phyloP scores from a whole-genome alignment of 2,113 vertebrate species.

The Parus major region DNA sequence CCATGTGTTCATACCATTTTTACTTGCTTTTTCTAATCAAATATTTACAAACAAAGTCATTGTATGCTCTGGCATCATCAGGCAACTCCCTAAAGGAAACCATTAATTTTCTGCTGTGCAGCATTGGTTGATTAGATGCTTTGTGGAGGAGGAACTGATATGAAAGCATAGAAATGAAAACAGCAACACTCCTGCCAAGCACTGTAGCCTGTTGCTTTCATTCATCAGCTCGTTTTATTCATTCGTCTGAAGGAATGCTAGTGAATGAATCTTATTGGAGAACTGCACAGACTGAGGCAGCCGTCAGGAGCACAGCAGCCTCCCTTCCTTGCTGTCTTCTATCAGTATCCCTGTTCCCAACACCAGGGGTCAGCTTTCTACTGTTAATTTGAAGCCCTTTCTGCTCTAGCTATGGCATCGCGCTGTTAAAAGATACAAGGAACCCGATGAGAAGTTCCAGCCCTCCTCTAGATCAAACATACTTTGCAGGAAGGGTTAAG shows the following conservation, averaged over 20 bases:
- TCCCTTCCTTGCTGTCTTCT: not conserved
- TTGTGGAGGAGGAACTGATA: constrained; percentile 29
- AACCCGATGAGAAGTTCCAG: not conserved
- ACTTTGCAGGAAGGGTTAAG: not conserved
- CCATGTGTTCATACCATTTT: not conserved
- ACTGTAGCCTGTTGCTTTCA: constrained; percentile 19
- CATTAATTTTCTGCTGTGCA: constrained; percentile 46
- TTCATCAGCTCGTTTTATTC: not conserved
- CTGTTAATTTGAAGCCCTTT: not conserved
- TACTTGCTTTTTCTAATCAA: constrained; percentile 30
- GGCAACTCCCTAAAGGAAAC: constrained; percentile 8
- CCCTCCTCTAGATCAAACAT: not conserved
- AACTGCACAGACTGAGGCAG: not conserved
- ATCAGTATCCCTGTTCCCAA: not conserved
- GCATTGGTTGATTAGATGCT: constrained; percentile 26
- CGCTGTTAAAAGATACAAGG: not conserved
- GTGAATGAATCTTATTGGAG: not conserved
- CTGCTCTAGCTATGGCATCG: not conserved
- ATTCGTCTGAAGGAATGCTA: not conserved
- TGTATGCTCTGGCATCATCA: constrained; percentile 11
- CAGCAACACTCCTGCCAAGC: constrained; percentile 35
- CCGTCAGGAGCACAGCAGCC: not conserved
- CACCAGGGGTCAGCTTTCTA: constrained; percentile 40
- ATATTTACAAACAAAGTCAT: constrained; percentile 44
- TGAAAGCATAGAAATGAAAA: constrained; percentile 36